Base-by-base conservation (phyloP, 2,113 vertebrate genomes). In the Rutilus rutilus region DNA sequence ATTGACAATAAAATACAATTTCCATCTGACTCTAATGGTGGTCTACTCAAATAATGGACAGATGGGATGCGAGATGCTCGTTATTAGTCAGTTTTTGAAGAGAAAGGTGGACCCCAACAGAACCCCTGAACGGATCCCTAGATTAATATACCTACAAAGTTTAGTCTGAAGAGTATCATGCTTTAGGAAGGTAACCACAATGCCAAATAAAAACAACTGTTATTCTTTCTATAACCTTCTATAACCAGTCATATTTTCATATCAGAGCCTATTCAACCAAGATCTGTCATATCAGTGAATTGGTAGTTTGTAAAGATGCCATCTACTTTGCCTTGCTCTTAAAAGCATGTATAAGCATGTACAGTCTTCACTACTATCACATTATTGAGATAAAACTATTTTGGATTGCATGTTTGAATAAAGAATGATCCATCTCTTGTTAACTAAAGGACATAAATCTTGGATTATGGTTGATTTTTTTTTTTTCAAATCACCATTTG, bases 131-230 rank as follows among this genome's bases (percentile, higher is more conserved):
- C 1, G 85, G 86, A 86, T 69, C 65, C 82, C 80, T 86, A 65
- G 59, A 78, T 77, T 39, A 50, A 62, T 77, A 19, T 69, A 84
- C 30, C 25, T 12, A 39, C 33, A 50, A 77, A 59, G 64, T 85
- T 84, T 86, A 91, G 84, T 91, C 86, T 27, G 64, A 91, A 88
- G 90, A 92, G 90, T 90, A 83, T 90, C 91, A 93, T 92, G 91
- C 93, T 91, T 82, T 87, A 89, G 89, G 85, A 42, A 89, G 86
- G 87, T 86, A 77, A 50, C 84, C 85, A 57, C 84, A 87, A 78
- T 85, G 89, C 81, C 87, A 60, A 89, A 67, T 69, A 84, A 25
- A 78, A 33, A 64, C 62, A 52, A 60, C 64, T 65, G 59, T 60
- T 42, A 85, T 86, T 33, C 76, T 60, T 85, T 33, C 82, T 64